phyloP scores from a whole-genome alignment of 2,113 vertebrate genomes.

The Hippolais icterina region DNA sequence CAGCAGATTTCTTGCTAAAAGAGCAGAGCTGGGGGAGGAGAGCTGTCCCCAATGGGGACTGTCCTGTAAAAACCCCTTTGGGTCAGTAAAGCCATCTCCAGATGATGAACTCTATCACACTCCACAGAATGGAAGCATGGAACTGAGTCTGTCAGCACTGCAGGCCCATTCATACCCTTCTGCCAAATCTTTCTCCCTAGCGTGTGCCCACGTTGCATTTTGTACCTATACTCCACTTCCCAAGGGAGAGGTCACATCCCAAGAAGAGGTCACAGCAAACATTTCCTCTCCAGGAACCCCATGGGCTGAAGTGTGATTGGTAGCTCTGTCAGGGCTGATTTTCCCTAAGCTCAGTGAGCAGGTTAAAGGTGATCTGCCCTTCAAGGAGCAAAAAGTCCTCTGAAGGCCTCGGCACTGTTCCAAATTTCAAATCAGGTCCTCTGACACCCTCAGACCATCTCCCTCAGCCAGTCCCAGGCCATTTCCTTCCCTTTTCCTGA shows the following conservation, averaged over 20 bases:
- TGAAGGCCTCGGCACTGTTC: neutral
- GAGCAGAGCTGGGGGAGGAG: too few species aligned
- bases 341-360: neutral
- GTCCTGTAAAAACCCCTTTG: neutral
- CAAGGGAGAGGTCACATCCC: neutral
- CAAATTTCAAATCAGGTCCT: neutral
- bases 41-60: accelerated
- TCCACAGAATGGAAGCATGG: neutral
- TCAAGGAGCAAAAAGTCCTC: neutral
- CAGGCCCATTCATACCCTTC: neutral
- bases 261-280: neutral
- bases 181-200: neutral
- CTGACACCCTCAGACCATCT: neutral
- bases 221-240: neutral
- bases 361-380: neutral
- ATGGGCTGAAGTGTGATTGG: neutral
- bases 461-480: neutral
- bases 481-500: neutral
- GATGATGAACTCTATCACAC: neutral
- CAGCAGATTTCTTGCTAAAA: neutral
- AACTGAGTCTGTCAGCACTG: neutral
- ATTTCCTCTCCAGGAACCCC: neutral
- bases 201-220: neutral
- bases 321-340: neutral
- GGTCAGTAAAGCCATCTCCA: neutral